Evolutionary conservation across 2,113 vertebrate genomes (phyloP), one percentile per base, ranked within the genome.

Genomic region (Gasterosteus nipponicus): DNA sequence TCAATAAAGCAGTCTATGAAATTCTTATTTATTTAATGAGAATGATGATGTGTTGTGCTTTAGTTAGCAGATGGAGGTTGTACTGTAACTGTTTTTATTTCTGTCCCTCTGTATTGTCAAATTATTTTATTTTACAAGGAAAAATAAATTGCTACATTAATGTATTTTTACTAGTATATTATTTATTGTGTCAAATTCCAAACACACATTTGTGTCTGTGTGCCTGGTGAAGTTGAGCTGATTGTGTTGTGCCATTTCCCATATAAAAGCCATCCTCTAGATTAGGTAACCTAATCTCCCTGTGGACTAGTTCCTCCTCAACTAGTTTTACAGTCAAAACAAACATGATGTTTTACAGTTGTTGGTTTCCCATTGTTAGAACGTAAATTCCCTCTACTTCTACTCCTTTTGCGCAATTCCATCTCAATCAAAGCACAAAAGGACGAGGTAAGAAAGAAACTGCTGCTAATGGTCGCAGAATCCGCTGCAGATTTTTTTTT

Each of bases 1-100:
- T 84, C 69, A 87, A 66, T 74, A 83, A 65, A 61, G 47, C 41
- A 61, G 56, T 11, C 4, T 26, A 4, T 68, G 5, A 69, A 18
- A 65, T 62, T 59, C 44, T 33, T 51, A 35, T 63, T 71, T 85
- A 38, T 22, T 33, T 58, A 35, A 51, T 64, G 62, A 63, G 14
- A 67, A 54, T 41, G 7, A 2, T 10, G 39, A 41, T 33, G 3
- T 33, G 33, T 33, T 33, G 4, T 8, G 39, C 39, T 41, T 41
- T 57, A 22, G 5, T 46, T 15, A 41, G 12, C 19, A 29, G n/a
- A 33, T 19, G 1, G 22, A 7, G 9, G 15, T 49, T 74, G 38
- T 22, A 12, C 10, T 47, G n/a, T 11, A 51, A 66, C 33, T 7
- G 5, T 33, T 33, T 38, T 16, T 5, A 33, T 62, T 26, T 44